These are phyloP conservation scores for Phyllostomus discolor DNA, from an alignment of 2,113 vertebrate genomes.

Conservation along the genomic window DNA sequence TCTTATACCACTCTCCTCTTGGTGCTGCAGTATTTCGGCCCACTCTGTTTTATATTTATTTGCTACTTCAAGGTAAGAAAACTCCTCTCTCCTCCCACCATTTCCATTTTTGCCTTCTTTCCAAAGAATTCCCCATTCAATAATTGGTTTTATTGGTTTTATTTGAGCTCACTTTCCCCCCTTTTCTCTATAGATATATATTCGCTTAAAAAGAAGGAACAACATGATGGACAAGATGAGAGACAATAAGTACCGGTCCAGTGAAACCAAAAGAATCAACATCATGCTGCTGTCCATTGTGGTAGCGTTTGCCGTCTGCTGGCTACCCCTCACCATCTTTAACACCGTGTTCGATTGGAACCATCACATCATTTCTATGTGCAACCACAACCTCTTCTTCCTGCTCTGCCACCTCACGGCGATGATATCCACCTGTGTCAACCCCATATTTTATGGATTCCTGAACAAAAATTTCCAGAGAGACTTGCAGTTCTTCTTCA, in stretches of 20 bases:
- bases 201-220: slow-evolving; percentile 86
- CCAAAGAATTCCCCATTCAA: not conserved
- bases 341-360: slow-evolving; percentile 91
- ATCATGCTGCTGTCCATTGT: slow-evolving; percentile 91
- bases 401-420: slow-evolving; percentile 90
- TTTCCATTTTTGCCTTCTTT: not conserved
- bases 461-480: slow-evolving; percentile 93
- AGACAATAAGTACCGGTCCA: slow-evolving; percentile 87
- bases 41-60: slow-evolving; percentile 90
- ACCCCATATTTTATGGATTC: slow-evolving; percentile 92
- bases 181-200: slow-evolving; percentile 84
- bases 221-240: slow-evolving; percentile 90
- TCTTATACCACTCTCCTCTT: slow-evolving; percentile 87
- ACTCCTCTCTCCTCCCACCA: fast-evolving
- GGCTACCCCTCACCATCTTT: slow-evolving; percentile 91
- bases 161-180: not conserved
- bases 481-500: slow-evolving; percentile 87
- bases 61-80: slow-evolving; percentile 91
- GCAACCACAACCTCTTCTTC: slow-evolving; percentile 89
- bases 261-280: slow-evolving; percentile 88
- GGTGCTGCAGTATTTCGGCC: slow-evolving; percentile 88
- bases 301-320: slow-evolving; percentile 89
- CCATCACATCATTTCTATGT: slow-evolving; percentile 84
- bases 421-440: slow-evolving; percentile 91
- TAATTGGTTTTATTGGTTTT: not conserved